Base-by-base conservation (phyloP, 2,797 vertebrate species). In the Sylvia borin region DNA sequence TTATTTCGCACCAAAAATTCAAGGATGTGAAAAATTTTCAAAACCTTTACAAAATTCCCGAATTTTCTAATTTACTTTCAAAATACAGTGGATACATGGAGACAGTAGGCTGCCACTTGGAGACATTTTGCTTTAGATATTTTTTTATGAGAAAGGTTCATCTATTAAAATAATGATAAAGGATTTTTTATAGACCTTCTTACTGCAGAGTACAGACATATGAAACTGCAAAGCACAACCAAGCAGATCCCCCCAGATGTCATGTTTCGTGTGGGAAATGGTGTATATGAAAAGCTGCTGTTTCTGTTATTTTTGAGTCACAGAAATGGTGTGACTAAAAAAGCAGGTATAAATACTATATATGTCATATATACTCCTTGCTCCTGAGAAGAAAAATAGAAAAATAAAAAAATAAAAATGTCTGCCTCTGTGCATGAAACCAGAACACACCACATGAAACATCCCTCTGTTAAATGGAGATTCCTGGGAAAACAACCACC, bases 401-500 rank as follows among this genome's bases (percentile, higher is more conserved):
- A 36, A 36, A 36, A 36, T 36, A 65, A 61, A 72, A 72, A 80
- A 27, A 29, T 22, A 43, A 67, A 72, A 83, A 38, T 0, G 32
- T 81, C 55, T 90, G 19, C 53, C 45, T 88, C 50, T 8, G 4
- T 27, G 43, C 54, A 78, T 8, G 13, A 95, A 82, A 66, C 73
- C 62, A 90, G 85, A 93, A 70, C 31, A 60, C 20, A n/a, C 19
- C 62, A 60, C 80, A 75, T 93, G 73, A 94, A 95, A 76, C 66
- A 84, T 83, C 55, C 10, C 54, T 82, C 61, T 85, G 60, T 73
- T 85, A 86, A 83, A 36, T 66, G 51, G 40, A 94, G 87, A 86
- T 93, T 96, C 94, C 74, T 54, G 94, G 76, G 90, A 97, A 97
- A 97, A 94, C 24, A 95, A 74, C 26, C 75, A 70, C 91, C 85